These are phyloP conservation scores for Agapostemon virescens DNA, from an alignment of 2,888 invertebrate species.

Conservation along the genomic window DNA sequence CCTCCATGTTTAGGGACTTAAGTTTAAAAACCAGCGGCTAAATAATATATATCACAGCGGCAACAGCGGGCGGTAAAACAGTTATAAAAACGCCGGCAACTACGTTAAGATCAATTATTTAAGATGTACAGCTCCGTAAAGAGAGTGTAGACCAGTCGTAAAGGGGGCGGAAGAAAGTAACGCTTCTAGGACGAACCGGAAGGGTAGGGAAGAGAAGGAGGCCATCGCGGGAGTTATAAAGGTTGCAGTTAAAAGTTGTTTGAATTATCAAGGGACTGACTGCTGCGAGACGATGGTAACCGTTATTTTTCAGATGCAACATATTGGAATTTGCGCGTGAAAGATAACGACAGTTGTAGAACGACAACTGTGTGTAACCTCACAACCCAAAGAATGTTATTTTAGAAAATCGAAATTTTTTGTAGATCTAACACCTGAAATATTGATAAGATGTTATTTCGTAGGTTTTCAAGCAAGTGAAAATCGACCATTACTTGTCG, in stretches of 20 bases:
- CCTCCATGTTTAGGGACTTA: slow-evolving; percentile 59
- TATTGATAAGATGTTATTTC: too few species aligned
- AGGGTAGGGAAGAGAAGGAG: slow-evolving; percentile 44
- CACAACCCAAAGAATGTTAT: too few species aligned
- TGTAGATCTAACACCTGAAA: too few species aligned
- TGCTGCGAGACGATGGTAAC: slow-evolving; percentile 50
- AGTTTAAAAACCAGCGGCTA: slow-evolving; percentile 76
- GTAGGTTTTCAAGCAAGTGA: too few species aligned
- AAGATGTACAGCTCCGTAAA: slow-evolving; percentile 76
- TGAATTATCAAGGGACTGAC: slow-evolving; percentile 76
- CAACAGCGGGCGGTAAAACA: slow-evolving; percentile 78
- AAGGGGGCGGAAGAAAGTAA: slow-evolving; percentile 74
- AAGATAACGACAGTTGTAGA: slow-evolving; percentile 20
- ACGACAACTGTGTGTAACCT: not conserved
- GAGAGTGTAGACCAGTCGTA: slow-evolving; percentile 77
- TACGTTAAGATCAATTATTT: slow-evolving; percentile 80
- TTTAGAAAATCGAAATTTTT: not conserved
- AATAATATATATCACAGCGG: slow-evolving; percentile 75
- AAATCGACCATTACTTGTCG: too few species aligned
- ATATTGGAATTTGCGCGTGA: slow-evolving; percentile 52
- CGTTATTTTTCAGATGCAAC: slow-evolving; percentile 59
- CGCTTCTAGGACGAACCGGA: slow-evolving; percentile 59
- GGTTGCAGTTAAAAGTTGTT: slow-evolving; percentile 77
- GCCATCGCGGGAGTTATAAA: slow-evolving; percentile 73
- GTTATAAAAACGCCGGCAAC: slow-evolving; percentile 80